These are phyloP conservation scores for Poicephalus meyeri DNA, from an alignment of 2,113 vertebrate genomes.

Conservation along the genomic window DNA sequence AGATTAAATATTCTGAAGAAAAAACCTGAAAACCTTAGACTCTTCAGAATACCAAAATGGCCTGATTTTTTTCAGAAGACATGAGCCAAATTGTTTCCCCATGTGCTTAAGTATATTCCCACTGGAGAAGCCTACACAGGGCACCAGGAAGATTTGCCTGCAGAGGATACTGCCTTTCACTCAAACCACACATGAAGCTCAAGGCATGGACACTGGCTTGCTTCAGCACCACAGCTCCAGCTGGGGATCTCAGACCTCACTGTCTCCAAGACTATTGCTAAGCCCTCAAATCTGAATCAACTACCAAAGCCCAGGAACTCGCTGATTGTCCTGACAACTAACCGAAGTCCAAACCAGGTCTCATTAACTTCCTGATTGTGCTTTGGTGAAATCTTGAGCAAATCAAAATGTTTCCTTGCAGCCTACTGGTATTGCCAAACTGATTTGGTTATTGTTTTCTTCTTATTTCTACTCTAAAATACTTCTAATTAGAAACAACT, in stretches of 20 bases:
- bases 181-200: background rate
- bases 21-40: background rate
- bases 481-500: background rate
- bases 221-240: background rate
- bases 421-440: background rate
- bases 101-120: background rate
- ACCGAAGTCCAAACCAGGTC: background rate
- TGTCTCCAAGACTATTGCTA: background rate
- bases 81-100: background rate
- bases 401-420: background rate
- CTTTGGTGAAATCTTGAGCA: background rate
- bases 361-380: background rate
- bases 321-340: background rate
- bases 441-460: rapidly evolving
- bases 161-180: background rate
- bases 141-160: background rate
- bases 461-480: background rate
- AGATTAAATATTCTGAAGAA: background rate
- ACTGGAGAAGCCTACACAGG: background rate
- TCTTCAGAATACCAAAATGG: background rate
- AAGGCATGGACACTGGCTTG: background rate
- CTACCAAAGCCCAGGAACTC: background rate
- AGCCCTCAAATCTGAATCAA: background rate
- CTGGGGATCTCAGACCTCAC: background rate
- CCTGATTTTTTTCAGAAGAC: background rate